Evolutionary conservation across 1,140 invertebrate species (phyloP).

Genomic region (Cyphomyrmex costatus): DNA sequence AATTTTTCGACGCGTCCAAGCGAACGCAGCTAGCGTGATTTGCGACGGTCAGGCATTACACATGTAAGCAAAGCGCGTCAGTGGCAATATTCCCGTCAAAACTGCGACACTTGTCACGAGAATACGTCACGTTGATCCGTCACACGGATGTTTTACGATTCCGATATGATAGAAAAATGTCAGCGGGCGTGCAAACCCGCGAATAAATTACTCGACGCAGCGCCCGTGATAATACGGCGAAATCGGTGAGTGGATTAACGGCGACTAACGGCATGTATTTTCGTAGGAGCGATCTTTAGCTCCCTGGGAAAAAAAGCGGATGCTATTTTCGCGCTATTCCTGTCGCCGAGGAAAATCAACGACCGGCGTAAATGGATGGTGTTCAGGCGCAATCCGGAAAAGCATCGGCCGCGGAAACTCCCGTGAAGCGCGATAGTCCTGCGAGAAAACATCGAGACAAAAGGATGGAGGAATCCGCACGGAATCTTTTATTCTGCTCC

Average conservation of each 20-base stretch:
- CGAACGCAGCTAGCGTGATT: slow-evolving; percentile 18
- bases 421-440: slow-evolving; percentile 64
- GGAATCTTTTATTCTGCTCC: slow-evolving; percentile 9
- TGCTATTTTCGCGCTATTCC: slow-evolving; percentile 51
- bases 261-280: slow-evolving; percentile 15
- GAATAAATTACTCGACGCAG: slow-evolving; percentile 29
- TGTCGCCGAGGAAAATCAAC: slow-evolving; percentile 55
- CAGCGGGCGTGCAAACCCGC: not conserved
- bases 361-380: slow-evolving; percentile 49
- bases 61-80: slow-evolving; percentile 52
- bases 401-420: slow-evolving; percentile 54
- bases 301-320: slow-evolving; percentile 31
- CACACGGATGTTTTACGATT: slow-evolving; percentile 50
- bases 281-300: slow-evolving; percentile 22
- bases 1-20: slow-evolving; percentile 48
- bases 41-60: slow-evolving; percentile 44
- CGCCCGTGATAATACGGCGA: not conserved
- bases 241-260: slow-evolving; percentile 29
- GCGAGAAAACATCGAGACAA: slow-evolving; percentile 63
- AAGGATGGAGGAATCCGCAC: slow-evolving; percentile 49
- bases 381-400: slow-evolving; percentile 46
- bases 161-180: slow-evolving; percentile 29
- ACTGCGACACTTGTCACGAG: slow-evolving; percentile 48
- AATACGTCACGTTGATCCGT: slow-evolving; percentile 28
- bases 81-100: slow-evolving; percentile 53